Evolutionary conservation across 2,113 vertebrate genomes (phyloP).

Genomic region (Oryzias celebensis): DNA sequence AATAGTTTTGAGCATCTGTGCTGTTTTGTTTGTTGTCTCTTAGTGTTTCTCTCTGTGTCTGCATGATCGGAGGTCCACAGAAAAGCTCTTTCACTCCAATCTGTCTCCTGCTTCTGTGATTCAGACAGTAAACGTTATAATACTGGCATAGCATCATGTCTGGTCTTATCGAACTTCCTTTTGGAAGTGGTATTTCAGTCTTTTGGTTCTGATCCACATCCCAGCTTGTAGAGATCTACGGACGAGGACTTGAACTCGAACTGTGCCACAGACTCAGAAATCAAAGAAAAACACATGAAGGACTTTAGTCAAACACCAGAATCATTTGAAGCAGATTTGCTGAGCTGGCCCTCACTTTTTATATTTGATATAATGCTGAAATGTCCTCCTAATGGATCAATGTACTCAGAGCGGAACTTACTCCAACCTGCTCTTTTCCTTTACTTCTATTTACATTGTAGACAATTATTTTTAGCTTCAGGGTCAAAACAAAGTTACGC

Average conservation of each 20-base stretch:
- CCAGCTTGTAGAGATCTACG: constrained; percentile 18
- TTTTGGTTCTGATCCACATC: constrained; percentile 6
- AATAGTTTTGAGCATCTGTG: neutral
- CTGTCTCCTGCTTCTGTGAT: neutral
- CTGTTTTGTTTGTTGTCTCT: constrained; percentile 11
- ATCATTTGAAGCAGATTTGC: too few species aligned
- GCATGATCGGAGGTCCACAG: too few species aligned
- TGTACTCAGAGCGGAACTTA: too few species aligned
- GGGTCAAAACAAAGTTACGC: constrained; percentile 4
- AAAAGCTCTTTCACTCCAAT: neutral
- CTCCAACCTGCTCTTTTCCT: neutral
- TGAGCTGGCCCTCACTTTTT: too few species aligned
- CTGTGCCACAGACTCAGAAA: neutral
- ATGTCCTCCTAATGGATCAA: too few species aligned
- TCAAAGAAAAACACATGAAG: neutral
- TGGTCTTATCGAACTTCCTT: too few species aligned
- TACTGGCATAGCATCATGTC: neutral
- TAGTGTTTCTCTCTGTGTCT: neutral
- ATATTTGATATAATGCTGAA: too few species aligned
- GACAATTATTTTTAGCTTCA: constrained; percentile 3
- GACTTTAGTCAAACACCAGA: too few species aligned
- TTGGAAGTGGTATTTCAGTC: neutral
- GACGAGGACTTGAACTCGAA: neutral
- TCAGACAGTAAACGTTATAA: constrained; percentile 22
- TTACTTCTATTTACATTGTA: neutral